These are phyloP conservation scores for Tretioscincus oriximinensis DNA, from an alignment of 2,113 vertebrate genomes.

Conservation along the genomic window DNA sequence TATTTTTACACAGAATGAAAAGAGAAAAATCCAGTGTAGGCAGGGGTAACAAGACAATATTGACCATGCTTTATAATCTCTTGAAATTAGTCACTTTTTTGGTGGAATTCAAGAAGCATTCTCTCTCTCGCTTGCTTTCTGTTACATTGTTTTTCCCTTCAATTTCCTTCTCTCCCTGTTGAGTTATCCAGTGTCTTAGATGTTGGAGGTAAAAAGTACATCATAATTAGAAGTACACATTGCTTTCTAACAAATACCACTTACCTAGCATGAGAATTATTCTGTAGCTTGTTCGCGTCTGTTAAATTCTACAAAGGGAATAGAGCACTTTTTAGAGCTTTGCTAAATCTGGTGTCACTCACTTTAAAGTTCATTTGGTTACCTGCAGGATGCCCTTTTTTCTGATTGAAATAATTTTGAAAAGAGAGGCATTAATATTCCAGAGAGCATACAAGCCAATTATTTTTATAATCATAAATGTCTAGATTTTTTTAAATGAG, in stretches of 20 bases:
- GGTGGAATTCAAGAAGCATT: not conserved
- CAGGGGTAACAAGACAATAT: not conserved
- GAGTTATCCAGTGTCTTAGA: slow-evolving; percentile 25
- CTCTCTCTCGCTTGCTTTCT: not conserved
- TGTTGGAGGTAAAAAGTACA: slow-evolving; percentile 47
- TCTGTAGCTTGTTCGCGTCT: not conserved
- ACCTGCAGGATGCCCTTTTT: not conserved
- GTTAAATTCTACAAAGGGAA: slow-evolving; percentile 46
- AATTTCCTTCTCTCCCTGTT: not conserved
- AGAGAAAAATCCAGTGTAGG: not conserved
- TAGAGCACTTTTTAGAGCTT: slow-evolving; percentile 21
- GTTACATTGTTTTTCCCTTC: not conserved
- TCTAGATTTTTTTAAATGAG: slow-evolving; percentile 38
- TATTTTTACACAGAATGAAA: slow-evolving; percentile 27
- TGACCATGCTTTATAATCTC: not conserved
- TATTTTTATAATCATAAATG: slow-evolving; percentile 31
- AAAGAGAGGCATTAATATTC: slow-evolving; percentile 34
- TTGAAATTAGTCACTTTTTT: not conserved
- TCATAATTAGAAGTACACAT: slow-evolving; percentile 27
- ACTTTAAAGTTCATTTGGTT: slow-evolving; percentile 22
- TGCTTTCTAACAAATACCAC: slow-evolving; percentile 62
- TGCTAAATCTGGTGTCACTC: not conserved
- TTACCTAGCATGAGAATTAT: slow-evolving; percentile 24
- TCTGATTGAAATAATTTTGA: slow-evolving; percentile 26
- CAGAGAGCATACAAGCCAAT: slow-evolving; percentile 29